Percentiles rank a stretch among this genome's conserved stretches.
phyloP scores from a whole-genome alignment of 2,797 vertebrate species.

The Sebastiscus tertius region DNA sequence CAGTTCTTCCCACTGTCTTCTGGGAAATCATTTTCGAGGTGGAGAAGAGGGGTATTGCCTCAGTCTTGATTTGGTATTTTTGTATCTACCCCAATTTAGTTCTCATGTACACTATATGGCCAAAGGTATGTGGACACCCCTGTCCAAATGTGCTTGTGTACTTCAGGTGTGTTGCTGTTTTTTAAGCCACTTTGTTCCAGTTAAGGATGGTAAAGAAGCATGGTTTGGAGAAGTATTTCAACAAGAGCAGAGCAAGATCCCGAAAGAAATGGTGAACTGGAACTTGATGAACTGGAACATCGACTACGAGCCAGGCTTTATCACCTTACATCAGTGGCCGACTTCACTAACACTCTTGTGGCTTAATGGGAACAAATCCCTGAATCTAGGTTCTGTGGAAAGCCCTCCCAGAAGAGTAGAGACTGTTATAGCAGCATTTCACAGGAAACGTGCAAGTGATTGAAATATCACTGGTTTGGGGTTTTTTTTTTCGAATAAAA shows the following conservation, averaged over 20 bases:
- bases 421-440: background rate
- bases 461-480: background rate
- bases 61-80: constrained; percentile 44
- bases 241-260: background rate
- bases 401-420: background rate
- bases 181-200: background rate
- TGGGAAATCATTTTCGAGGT: constrained; percentile 70
- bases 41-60: constrained; percentile 27
- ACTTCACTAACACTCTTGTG: background rate
- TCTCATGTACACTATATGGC: background rate
- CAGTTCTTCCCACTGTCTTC: constrained; percentile 57
- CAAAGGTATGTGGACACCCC: constrained; percentile 8
- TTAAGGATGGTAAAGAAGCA: background rate
- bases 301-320: background rate
- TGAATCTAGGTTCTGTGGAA: background rate
- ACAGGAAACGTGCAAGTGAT: background rate
- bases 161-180: background rate
- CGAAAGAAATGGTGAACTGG: background rate
- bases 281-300: background rate
- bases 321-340: background rate
- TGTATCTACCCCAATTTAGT: constrained; percentile 47
- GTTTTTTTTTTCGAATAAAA: background rate
- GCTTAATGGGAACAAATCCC: background rate
- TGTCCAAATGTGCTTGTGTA: background rate
- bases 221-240: background rate